A percentile compares a stretch with the other conserved stretches of the same genome.
Evolutionary conservation across 1,140 invertebrate genomes (phyloP).

Genomic region (Phthorimaea operculella): DNA sequence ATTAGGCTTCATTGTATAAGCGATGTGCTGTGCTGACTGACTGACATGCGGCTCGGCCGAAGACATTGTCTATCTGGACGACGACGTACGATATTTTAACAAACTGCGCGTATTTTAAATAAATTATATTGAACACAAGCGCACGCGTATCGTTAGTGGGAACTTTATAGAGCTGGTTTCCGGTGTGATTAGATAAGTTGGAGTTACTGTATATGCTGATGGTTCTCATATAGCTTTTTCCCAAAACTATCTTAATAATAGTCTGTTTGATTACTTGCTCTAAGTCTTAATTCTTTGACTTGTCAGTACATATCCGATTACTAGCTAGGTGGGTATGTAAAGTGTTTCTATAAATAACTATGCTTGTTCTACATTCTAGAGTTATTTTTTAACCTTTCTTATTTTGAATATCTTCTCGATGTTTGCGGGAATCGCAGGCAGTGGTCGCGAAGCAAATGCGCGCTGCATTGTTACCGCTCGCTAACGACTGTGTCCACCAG

Average conservation of each 20-base stretch:
- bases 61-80: constrained; percentile 20
- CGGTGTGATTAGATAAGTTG: background rate
- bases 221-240: background rate
- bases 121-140: constrained; percentile 20
- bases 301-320: background rate
- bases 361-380: background rate
- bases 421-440: background rate
- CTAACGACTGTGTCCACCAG: constrained; percentile 15
- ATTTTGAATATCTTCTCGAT: background rate
- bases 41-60: constrained; percentile 17
- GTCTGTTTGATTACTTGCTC: background rate
- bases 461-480: constrained; percentile 17
- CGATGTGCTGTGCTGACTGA: constrained; percentile 8
- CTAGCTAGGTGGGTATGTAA: background rate
- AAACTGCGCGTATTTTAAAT: constrained; percentile 26
- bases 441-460: constrained; percentile 20
- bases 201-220: background rate
- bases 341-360: background rate
- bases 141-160: constrained; percentile 14
- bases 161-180: constrained; percentile 14
- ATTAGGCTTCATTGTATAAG: constrained; percentile 7
- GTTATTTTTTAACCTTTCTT: background rate
- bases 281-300: background rate
- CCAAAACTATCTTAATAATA: background rate
- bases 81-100: constrained; percentile 26